Evolutionary conservation across 2,888 invertebrate species (phyloP).

Genomic region (Drosophila borborema): DNA sequence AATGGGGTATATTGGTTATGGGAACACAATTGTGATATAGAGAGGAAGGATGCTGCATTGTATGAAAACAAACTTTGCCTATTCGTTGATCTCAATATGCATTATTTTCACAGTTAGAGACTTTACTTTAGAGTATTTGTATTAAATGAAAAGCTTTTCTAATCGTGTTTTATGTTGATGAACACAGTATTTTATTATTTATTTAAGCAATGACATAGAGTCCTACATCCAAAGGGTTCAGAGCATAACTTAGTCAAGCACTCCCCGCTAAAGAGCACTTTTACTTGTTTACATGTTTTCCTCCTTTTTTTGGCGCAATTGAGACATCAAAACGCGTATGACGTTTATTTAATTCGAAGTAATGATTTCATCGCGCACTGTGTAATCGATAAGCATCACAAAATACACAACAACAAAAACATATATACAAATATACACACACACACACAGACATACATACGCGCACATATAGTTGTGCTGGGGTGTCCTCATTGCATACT

Average conservation of each 20-base stretch:
- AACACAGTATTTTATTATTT: too few relatives aligned
- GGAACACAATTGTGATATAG: not conserved
- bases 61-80: not conserved
- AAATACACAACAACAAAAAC: conserved; percentile 41
- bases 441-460: conserved; percentile 22
- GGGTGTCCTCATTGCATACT: conserved; percentile 57
- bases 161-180: too few relatives aligned
- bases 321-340: conserved; percentile 82
- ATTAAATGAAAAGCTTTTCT: too few relatives aligned
- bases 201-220: not conserved
- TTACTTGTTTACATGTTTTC: conserved; percentile 13
- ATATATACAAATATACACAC: conserved; percentile 18
- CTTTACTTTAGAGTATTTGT: too few relatives aligned
- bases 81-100: too few relatives aligned
- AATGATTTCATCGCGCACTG: conserved; percentile 83
- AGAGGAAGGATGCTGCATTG: not conserved
- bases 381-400: conserved; percentile 84
- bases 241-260: not conserved
- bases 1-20: conserved; percentile 1
- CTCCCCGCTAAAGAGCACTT: not conserved
- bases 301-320: conserved; percentile 44
- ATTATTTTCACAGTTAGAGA: too few relatives aligned
- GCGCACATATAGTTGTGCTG: conserved; percentile 9
- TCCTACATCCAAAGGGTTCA: not conserved
- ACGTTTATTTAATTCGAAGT: conserved; percentile 85